Conservation (phyloP, 2,113 vertebrate genomes). For the Cairina moschata region DNA sequence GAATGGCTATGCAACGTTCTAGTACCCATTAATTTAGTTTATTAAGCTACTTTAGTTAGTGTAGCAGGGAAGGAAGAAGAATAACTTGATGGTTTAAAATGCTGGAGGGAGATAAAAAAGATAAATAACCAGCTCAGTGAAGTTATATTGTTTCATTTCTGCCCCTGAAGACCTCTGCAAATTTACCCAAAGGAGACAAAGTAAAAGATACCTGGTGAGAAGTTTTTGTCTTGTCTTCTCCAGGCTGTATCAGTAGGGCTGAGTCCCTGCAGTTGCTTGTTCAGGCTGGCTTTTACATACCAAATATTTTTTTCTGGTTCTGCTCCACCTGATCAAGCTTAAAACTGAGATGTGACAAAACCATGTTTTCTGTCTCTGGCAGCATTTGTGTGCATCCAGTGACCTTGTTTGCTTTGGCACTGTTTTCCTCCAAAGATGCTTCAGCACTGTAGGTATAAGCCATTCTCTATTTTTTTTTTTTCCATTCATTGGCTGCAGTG, state of each 20-base stretch:
- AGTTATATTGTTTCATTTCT: slow-evolving; percentile 18
- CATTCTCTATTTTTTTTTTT: background rate
- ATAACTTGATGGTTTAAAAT: background rate
- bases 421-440: background rate
- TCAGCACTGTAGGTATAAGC: background rate
- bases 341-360: background rate
- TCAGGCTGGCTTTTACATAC: background rate
- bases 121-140: background rate
- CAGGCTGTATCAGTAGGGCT: background rate
- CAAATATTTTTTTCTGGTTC: background rate
- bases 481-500: accelerated
- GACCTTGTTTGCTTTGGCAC: background rate
- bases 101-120: slow-evolving; percentile 37
- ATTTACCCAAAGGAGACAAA: background rate
- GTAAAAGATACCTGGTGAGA: background rate
- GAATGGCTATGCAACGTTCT: background rate
- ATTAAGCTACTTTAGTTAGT: slow-evolving; percentile 5
- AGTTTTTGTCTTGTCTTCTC: background rate
- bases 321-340: background rate
- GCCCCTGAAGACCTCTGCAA: background rate
- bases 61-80: background rate
- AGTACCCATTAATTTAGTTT: background rate
- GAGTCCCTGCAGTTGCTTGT: background rate
- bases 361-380: background rate
- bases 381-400: background rate